phyloP scores from a whole-genome alignment of 2,113 vertebrate genomes.

The Gambusia affinis region DNA sequence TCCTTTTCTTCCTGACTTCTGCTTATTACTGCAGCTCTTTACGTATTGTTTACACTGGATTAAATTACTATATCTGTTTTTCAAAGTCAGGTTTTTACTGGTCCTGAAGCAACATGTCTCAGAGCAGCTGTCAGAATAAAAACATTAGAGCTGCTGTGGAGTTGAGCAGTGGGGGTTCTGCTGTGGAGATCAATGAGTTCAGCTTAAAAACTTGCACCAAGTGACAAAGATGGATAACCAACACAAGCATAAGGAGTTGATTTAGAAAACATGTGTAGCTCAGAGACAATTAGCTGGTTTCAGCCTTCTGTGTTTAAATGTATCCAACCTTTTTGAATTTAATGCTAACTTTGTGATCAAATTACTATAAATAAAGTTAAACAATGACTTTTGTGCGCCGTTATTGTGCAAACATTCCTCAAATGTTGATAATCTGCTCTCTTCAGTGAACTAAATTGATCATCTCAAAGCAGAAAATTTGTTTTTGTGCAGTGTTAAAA shows the following conservation, averaged over 20 bases:
- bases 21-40: constrained; percentile 1
- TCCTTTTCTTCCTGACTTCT: background rate
- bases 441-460: background rate
- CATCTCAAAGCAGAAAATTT: background rate
- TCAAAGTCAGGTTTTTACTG: background rate
- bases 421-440: background rate
- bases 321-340: background rate
- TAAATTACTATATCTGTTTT: constrained; percentile 6
- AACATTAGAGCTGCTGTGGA: constrained; percentile 4
- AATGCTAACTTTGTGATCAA: background rate
- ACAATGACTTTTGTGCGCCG: background rate
- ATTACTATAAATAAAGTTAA: background rate
- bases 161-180: constrained; percentile 12
- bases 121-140: constrained; percentile 18
- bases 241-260: background rate
- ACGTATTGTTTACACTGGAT: constrained; percentile 15
- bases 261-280: background rate
- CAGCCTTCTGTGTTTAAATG: background rate
- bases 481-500: background rate
- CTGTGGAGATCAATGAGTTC: constrained; percentile 20
- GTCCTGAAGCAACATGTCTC: constrained; percentile 21
- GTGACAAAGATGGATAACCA: constrained; percentile 24
- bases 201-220: constrained; percentile 20
- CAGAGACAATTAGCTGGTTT: background rate
- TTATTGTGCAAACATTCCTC: background rate